Evolutionary conservation across 2,113 vertebrate species (phyloP).

Genomic region (Chaenogobius annularis): DNA sequence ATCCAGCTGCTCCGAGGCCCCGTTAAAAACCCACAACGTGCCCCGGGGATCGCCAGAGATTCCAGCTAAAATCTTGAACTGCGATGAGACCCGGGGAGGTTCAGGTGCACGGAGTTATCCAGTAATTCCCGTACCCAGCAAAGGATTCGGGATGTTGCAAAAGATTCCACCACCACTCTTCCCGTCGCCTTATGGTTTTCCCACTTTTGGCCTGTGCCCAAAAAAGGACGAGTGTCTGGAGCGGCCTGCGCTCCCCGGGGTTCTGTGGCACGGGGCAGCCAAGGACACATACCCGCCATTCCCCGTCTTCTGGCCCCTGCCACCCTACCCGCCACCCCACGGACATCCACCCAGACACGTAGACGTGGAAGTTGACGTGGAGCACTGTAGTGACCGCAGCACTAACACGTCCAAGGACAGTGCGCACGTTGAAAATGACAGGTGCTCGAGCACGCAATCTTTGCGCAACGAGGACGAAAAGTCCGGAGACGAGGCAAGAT

Average conservation of each 20-base stretch:
- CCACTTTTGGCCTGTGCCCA: slow-evolving; percentile 90
- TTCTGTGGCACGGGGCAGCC: slow-evolving; percentile 81
- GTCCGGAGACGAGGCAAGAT: slow-evolving; percentile 82
- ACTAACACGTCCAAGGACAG: slow-evolving; percentile 82
- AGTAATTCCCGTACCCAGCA: slow-evolving; percentile 94
- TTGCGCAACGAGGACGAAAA: slow-evolving; percentile 82
- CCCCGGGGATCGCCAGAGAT: slow-evolving; percentile 69
- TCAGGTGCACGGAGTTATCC: slow-evolving; percentile 88
- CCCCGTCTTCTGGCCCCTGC: slow-evolving; percentile 94
- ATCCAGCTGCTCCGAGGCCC: slow-evolving; percentile 62
- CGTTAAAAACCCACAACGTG: slow-evolving; percentile 62
- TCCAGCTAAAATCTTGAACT: slow-evolving; percentile 78
- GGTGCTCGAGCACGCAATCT: slow-evolving; percentile 84
- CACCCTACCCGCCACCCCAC: slow-evolving; percentile 84
- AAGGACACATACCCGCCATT: slow-evolving; percentile 87
- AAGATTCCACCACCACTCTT: slow-evolving; percentile 92
- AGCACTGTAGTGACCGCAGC: slow-evolving; percentile 76
- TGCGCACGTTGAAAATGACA: slow-evolving; percentile 72
- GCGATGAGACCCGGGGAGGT: slow-evolving; percentile 76
- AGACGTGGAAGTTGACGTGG: slow-evolving; percentile 71
- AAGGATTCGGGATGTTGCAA: slow-evolving; percentile 92
- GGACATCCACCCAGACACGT: slow-evolving; percentile 74
- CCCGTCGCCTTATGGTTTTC: slow-evolving; percentile 91
- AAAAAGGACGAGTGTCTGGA: slow-evolving; percentile 85
- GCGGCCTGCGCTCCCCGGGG: slow-evolving; percentile 72